These are phyloP conservation scores for Drosophila repletoides DNA, from an alignment of 1,140 invertebrate genomes.

Conservation along the genomic window DNA sequence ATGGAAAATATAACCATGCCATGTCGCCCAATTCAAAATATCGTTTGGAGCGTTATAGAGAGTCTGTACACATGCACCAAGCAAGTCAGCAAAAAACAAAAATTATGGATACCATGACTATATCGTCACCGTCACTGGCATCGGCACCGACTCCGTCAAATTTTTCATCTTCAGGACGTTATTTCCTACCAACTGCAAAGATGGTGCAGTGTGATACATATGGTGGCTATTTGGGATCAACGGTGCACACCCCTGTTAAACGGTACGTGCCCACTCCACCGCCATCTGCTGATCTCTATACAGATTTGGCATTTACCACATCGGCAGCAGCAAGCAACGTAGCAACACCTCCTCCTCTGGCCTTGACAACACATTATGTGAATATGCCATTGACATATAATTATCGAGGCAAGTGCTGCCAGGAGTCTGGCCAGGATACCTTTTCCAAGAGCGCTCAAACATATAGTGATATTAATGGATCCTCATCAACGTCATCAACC, in stretches of 20 bases:
- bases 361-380: conserved; percentile 54
- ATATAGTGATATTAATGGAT: conserved; percentile 24
- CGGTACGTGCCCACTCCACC: conserved; percentile 81
- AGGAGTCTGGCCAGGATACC: conserved; percentile 13
- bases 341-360: neutral
- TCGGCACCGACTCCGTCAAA: conserved; percentile 21
- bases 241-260: conserved; percentile 81
- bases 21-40: conserved; percentile 68
- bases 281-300: conserved; percentile 56
- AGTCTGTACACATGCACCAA: too few species aligned
- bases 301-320: conserved; percentile 32
- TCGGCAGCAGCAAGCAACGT: conserved; percentile 7
- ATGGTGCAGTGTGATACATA: conserved; percentile 60
- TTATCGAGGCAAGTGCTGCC: conserved; percentile 70
- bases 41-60: conserved; percentile 63
- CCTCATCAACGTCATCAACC: conserved; percentile 8
- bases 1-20: conserved; percentile 16
- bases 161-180: conserved; percentile 23
- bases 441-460: conserved; percentile 43
- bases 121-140: conserved; percentile 24
- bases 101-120: conserved; percentile 29
- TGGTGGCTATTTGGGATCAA: conserved; percentile 68
- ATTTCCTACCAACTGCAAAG: conserved; percentile 53
- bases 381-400: conserved; percentile 54
- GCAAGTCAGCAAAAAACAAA: conserved; percentile 40